Base-by-base conservation (phyloP, 2,888 invertebrate species). In the Caenorhabditis sp. region DNA sequence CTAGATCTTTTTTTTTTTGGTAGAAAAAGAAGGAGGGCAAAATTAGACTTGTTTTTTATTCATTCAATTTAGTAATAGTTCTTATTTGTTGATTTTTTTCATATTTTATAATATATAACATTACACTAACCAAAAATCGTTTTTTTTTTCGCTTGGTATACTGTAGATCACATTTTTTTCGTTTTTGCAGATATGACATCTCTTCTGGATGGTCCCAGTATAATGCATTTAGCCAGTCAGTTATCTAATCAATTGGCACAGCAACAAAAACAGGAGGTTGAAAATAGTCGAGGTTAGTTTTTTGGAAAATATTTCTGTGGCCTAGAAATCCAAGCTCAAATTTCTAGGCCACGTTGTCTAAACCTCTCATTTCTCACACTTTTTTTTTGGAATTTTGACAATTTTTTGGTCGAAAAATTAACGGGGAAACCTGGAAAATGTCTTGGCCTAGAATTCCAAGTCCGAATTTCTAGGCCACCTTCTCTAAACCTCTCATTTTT, bases 171-270 rank as follows among this genome's bases (percentile, higher is more conserved):
- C 14, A 26, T 26, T 55, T 55, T 26, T 55, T 55, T 24, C 12
- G 23, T 3, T 53, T n/a, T n/a, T 50, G 5, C 53, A 21, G 21
- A 55, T 23, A 58, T 58, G 58, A 58, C 58, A 19, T 58, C 58
- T 36, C 23, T 58, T 5, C 6, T 58, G 14, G 58, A 27, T 58
- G 58, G 58, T 36, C 1, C 17, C 21, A 58, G 37, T 27, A 58
- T 58, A 14, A 36, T 58, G 58, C 58, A 58, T 14, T 26, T 58
- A 17, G 37, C 58, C 19, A 58, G 23, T 26, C 58, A 57, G 26
- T n/a, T 57, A 14, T 14, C 6, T 26, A 6, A 8, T 14, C 57
- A 58, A 58, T 58, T 58, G 23, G 55, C 23, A 26, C 23, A 21
- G 17, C 17, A 55, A 55, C 55, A 55, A 26, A 10, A 43, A 17